Conservation (phyloP, 2,797 vertebrate species). For the Thripadectes ignobilis region DNA sequence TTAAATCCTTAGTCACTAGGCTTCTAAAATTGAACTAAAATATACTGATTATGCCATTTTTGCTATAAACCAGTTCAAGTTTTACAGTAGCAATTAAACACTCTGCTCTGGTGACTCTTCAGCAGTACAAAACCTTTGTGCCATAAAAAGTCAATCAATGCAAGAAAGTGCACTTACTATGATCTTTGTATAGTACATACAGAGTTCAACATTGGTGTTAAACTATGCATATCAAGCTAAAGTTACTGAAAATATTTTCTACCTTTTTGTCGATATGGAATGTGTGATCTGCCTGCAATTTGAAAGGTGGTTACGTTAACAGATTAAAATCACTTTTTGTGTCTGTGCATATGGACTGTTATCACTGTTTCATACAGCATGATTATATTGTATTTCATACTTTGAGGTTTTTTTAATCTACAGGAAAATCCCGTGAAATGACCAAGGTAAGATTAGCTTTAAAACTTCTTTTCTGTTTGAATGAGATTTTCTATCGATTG, state of each 20-base stretch:
- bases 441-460: neutral
- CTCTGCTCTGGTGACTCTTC: conserved; percentile 4
- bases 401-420: neutral
- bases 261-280: conserved; percentile 23
- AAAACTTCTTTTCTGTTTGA: neutral
- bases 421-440: neutral
- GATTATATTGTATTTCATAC: neutral
- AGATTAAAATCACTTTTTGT: conserved; percentile 48
- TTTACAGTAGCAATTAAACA: neutral
- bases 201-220: conserved; percentile 50
- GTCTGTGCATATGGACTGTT: neutral
- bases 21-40: neutral
- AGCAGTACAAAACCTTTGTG: conserved; percentile 49
- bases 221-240: conserved; percentile 42
- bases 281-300: neutral
- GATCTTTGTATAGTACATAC: conserved; percentile 44
- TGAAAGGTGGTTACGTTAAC: conserved; percentile 20
- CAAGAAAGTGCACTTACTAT: conserved; percentile 66
- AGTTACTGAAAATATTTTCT: conserved; percentile 58
- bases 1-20: neutral
- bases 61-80: neutral
- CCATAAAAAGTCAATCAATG: conserved; percentile 36
- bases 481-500: neutral
- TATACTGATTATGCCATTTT: neutral
- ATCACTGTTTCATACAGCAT: neutral